phyloP scores from a whole-genome alignment of 2,888 invertebrate genomes.

The Rutpela maculata region DNA sequence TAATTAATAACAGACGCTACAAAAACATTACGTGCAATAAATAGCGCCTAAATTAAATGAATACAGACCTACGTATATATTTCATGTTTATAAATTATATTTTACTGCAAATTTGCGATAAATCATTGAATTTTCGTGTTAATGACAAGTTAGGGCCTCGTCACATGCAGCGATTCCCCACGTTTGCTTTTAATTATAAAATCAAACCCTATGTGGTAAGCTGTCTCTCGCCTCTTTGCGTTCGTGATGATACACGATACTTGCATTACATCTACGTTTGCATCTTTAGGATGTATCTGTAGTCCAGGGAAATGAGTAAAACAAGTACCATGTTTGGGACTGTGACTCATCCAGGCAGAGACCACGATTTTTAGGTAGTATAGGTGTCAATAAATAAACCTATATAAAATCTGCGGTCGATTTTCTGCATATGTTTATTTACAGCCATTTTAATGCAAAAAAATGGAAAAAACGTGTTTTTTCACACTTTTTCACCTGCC shows the following conservation, averaged over 20 bases:
- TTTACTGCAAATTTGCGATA: neutral
- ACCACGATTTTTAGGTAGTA: no score
- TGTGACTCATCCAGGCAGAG: no score
- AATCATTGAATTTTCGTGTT: neutral
- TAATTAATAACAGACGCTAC: neutral
- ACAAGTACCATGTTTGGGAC: no score
- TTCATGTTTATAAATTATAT: neutral
- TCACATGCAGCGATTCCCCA: conserved; percentile 7
- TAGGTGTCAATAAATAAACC: no score
- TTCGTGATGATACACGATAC: neutral
- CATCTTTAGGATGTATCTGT: no score
- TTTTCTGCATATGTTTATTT: no score
- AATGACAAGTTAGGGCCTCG: neutral
- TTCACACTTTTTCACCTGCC: no score
- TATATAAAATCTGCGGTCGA: no score
- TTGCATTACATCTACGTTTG: neutral
- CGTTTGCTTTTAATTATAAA: neutral
- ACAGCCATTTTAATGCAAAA: no score
- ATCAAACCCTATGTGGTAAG: neutral
- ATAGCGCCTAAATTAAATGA: neutral
- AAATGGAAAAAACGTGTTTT: no score
- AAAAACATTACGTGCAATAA: neutral
- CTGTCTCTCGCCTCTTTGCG: neutral
- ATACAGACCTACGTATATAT: neutral
- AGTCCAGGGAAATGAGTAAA: no score